Conservation (phyloP, 2,797 vertebrate species). For the Chiloscyllium punctatum region DNA sequence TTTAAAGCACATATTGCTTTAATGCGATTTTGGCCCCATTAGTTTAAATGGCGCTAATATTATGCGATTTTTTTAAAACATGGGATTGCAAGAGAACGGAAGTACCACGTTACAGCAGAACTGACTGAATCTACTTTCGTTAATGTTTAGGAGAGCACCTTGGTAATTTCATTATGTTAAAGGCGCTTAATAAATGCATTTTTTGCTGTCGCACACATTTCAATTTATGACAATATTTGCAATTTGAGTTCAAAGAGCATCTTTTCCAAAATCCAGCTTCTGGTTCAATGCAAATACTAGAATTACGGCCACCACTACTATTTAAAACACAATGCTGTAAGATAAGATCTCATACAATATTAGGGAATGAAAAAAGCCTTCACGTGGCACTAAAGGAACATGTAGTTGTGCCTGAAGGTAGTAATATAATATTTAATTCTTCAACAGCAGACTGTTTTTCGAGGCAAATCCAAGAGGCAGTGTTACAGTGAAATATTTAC, state of each 20-base stretch:
- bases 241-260: not conserved
- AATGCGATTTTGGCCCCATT: no score
- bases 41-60: no score
- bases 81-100: no score
- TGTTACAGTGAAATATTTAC: not conserved
- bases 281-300: not conserved
- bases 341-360: slow-evolving; percentile 22
- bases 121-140: not conserved
- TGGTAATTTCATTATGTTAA: not conserved
- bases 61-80: no score
- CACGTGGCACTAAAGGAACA: slow-evolving; percentile 15
- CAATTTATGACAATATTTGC: not conserved
- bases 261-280: not conserved
- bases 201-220: not conserved
- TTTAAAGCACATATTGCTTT: no score
- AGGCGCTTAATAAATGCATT: not conserved
- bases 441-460: not conserved
- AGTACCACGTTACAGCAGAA: no score
- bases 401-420: not conserved
- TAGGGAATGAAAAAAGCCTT: slow-evolving; percentile 1
- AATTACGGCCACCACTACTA: not conserved
- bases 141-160: not conserved
- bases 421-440: not conserved
- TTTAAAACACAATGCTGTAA: slow-evolving; percentile 19
- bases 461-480: not conserved